Conservation (phyloP, 2,113 vertebrate genomes). For the Scomber colias region DNA sequence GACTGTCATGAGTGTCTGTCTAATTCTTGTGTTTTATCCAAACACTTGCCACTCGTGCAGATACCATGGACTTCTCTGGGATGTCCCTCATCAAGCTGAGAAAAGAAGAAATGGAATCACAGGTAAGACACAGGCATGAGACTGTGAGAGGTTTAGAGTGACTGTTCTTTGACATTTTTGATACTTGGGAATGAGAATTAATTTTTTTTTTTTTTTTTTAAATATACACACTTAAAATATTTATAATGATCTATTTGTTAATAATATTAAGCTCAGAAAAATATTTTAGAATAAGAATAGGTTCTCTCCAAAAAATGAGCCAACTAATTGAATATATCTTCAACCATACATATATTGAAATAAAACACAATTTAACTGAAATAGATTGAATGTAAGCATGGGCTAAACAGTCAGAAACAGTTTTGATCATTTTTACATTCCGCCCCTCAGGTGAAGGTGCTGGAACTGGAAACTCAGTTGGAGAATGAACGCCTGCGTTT, state of each 20-base stretch:
- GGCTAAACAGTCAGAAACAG: not conserved
- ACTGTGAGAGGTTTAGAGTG: not conserved
- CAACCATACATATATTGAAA: not conserved
- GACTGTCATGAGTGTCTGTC: not conserved
- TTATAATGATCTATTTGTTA: not conserved
- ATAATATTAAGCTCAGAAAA: not conserved
- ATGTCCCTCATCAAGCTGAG: conserved; percentile 96
- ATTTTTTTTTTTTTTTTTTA: not conserved
- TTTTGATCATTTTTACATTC: not conserved
- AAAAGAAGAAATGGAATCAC: conserved; percentile 97
- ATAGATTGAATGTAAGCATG: not conserved
- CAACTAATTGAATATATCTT: not conserved
- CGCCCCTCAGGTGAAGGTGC: conserved; percentile 90
- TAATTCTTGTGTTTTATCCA: not conserved
- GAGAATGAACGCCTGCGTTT: conserved; percentile 91
- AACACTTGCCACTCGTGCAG: conserved; percentile 76
- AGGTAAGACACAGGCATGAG: conserved; percentile 81
- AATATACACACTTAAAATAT: not conserved
- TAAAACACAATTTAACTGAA: not conserved
- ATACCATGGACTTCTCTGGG: conserved; percentile 98
- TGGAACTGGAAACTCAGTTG: conserved; percentile 92
- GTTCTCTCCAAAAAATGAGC: too few species aligned
- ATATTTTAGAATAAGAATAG: too few species aligned
- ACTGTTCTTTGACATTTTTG: not conserved
- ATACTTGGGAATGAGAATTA: not conserved